A percentile compares a stretch with the other conserved stretches of the same genome.
These are phyloP conservation scores for Diarsia mendica DNA, from an alignment of 2,888 invertebrate species.

Conservation along the genomic window DNA sequence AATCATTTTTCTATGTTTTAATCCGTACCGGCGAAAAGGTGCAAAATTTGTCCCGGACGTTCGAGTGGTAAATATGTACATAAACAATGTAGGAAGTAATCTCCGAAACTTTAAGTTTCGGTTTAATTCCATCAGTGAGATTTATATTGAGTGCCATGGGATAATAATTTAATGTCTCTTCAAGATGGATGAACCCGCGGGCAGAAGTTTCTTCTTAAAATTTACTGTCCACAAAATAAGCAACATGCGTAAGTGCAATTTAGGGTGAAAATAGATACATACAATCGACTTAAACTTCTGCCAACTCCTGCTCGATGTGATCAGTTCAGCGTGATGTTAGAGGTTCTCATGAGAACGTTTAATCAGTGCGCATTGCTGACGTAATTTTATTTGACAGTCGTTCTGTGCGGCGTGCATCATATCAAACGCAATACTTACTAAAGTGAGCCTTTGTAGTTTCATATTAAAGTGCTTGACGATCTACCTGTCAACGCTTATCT, in stretches of 20 bases:
- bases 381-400: constrained; percentile 75
- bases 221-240: not conserved
- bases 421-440: constrained; percentile 51
- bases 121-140: no score
- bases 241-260: no score
- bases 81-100: not conserved
- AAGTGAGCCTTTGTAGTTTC: constrained; percentile 53
- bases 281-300: constrained; percentile 46
- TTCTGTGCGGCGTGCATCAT: constrained; percentile 60
- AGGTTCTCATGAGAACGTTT: constrained; percentile 70
- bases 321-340: constrained; percentile 19
- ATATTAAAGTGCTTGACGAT: constrained; percentile 33
- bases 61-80: no score
- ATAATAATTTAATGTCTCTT: no score
- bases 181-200: not conserved
- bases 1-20: no score
- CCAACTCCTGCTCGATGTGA: not conserved
- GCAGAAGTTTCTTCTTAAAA: not conserved
- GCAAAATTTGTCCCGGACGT: no score
- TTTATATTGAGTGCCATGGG: no score
- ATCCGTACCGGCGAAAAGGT: no score
- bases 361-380: constrained; percentile 70
- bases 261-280: not conserved
- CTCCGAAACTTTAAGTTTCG: not conserved
- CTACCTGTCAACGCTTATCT: constrained; percentile 59